A percentile compares a stretch with the other conserved stretches of the same genome.
Evolutionary conservation across 2,113 vertebrate species (phyloP).

Genomic region (Saccopteryx leptura): DNA sequence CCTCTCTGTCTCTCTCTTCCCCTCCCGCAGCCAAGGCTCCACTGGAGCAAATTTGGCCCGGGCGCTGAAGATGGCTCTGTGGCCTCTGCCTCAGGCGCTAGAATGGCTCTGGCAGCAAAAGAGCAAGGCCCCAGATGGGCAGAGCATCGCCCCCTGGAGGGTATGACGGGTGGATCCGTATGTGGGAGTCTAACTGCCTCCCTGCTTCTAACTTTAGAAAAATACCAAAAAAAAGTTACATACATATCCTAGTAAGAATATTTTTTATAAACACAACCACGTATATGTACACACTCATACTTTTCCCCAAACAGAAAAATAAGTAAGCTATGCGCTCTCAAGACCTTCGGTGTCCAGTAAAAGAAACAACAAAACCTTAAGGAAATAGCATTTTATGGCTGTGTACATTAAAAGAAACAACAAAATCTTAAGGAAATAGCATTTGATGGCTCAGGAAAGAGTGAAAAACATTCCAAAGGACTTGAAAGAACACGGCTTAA

Average conservation of each 20-base stretch:
- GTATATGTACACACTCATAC: neutral
- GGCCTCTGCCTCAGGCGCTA: no score
- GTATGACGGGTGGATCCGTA: no score
- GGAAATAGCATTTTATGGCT: neutral
- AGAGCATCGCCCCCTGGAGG: no score
- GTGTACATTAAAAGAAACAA: neutral
- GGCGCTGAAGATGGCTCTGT: no score
- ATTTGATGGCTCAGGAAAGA: neutral
- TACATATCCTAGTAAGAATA: neutral
- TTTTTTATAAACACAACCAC: neutral
- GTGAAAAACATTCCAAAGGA: neutral
- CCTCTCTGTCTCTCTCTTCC: no score
- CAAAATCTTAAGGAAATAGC: neutral
- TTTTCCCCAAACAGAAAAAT: slow-evolving; percentile 16
- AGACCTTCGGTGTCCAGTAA: neutral
- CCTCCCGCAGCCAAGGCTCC: no score
- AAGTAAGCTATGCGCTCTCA: neutral
- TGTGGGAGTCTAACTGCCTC: no score
- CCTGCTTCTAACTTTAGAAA: no score
- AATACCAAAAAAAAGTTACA: neutral
- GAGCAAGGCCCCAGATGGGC: no score
- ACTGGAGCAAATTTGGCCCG: no score
- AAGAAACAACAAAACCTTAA: slow-evolving; percentile 6
- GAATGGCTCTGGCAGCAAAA: no score
- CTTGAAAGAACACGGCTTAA: neutral